Conservation (phyloP, 2,113 vertebrate genomes). For the Sorex fumeus region DNA sequence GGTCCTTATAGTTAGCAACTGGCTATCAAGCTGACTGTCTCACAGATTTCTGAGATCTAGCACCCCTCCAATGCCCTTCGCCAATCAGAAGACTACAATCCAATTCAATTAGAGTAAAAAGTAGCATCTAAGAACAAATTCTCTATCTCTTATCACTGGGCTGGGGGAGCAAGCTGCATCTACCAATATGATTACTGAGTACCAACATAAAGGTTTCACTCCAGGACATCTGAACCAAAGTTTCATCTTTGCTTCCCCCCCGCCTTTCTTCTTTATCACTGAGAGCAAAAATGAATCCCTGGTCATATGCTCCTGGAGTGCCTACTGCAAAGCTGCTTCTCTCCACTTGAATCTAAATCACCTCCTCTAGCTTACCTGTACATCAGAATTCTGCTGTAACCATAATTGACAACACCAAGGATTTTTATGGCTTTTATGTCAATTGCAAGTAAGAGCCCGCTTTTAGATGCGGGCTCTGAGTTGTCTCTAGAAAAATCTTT, state of each 20-base stretch:
- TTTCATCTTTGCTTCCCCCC: conserved; percentile 57
- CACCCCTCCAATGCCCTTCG: not conserved
- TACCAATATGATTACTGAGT: conserved; percentile 55
- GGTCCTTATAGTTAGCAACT: conserved; percentile 73
- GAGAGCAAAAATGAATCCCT: conserved; percentile 77
- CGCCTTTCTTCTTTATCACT: conserved; percentile 72
- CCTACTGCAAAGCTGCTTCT: not conserved
- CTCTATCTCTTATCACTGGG: not conserved
- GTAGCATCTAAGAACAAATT: conserved; percentile 74
- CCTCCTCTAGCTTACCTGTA: conserved; percentile 72
- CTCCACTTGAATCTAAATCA: conserved; percentile 33
- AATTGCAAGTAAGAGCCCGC: conserved; percentile 82
- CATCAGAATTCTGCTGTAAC: conserved; percentile 80
- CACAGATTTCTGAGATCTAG: conserved; percentile 63
- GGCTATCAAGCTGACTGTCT: conserved; percentile 32
- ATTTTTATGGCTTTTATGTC: conserved; percentile 90
- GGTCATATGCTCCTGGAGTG: conserved; percentile 20
- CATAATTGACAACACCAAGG: conserved; percentile 80
- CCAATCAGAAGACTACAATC: conserved; percentile 38
- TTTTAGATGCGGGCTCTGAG: conserved; percentile 56
- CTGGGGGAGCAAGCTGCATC: conserved; percentile 69
- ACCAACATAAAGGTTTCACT: conserved; percentile 56
- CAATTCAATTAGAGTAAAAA: conserved; percentile 73
- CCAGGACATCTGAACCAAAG: conserved; percentile 56
- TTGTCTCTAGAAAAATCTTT: conserved; percentile 72